phyloP scores from a whole-genome alignment of 2,888 invertebrate genomes.

The Trypoxylon attenuatum region DNA sequence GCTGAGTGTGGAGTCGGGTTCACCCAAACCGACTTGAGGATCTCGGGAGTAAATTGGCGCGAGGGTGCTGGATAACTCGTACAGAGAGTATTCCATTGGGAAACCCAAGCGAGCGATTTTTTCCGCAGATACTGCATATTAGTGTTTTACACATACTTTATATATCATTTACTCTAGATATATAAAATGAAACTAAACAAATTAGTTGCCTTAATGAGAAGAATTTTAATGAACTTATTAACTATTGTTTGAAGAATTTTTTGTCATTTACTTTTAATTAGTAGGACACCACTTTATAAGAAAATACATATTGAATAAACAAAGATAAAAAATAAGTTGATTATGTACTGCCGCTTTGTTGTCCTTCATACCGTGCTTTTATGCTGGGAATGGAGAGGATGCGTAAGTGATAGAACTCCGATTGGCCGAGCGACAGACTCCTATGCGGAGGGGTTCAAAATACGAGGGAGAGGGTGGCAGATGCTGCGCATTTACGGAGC shows the following conservation, averaged over 20 bases:
- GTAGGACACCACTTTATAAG: constrained; percentile 66
- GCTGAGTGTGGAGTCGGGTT: neutral
- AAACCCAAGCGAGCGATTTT: neutral
- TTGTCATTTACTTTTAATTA: constrained; percentile 62
- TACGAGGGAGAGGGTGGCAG: constrained; percentile 62
- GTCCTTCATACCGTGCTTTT: constrained; percentile 52
- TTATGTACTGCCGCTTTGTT: constrained; percentile 54
- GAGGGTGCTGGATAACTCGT: neutral
- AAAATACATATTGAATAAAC: constrained; percentile 63
- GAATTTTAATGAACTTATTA: constrained; percentile 62
- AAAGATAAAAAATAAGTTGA: constrained; percentile 54
- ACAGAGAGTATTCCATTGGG: neutral
- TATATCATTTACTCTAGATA: constrained; percentile 72
- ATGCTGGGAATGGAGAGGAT: constrained; percentile 38
- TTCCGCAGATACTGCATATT: constrained; percentile 47
- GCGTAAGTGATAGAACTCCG: no score
- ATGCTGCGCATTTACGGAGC: constrained; percentile 62
- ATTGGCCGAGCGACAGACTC: no score
- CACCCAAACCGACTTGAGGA: neutral
- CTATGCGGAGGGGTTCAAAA: constrained; percentile 24
- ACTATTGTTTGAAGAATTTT: constrained; percentile 62
- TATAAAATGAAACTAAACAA: constrained; percentile 67
- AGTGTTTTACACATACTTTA: constrained; percentile 75
- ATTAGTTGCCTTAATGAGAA: constrained; percentile 72
- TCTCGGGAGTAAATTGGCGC: neutral